phyloP scores from a whole-genome alignment of 2,797 vertebrate genomes.

The Gymnoscopelus braueri region DNA sequence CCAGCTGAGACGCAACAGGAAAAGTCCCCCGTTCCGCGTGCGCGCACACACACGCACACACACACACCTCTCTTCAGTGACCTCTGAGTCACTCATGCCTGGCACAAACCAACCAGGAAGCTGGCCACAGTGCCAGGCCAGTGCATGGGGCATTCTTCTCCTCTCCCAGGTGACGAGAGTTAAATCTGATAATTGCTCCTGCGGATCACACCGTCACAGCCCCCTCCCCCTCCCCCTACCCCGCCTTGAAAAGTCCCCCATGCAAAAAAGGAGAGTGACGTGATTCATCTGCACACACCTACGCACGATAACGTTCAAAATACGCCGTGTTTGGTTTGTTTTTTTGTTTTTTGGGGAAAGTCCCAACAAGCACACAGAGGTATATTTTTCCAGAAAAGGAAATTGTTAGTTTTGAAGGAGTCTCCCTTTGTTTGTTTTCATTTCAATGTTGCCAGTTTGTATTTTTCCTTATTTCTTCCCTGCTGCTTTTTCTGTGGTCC shows the following conservation, averaged over 20 bases:
- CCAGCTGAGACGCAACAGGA: slow-evolving; percentile 42
- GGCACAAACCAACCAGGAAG: slow-evolving; percentile 59
- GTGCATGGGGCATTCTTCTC: slow-evolving; percentile 44
- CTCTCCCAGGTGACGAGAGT: slow-evolving; percentile 43
- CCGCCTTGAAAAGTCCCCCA: slow-evolving; percentile 30
- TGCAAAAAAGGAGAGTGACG: slow-evolving; percentile 29
- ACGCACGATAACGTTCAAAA: slow-evolving; percentile 40
- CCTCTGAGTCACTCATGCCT: slow-evolving; percentile 59
- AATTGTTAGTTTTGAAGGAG: slow-evolving; percentile 29
- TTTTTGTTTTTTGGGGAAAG: slow-evolving; percentile 48
- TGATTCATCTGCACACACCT: slow-evolving; percentile 13
- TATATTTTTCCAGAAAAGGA: slow-evolving; percentile 37
- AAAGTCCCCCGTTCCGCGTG: slow-evolving; percentile 55
- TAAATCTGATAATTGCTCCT: slow-evolving; percentile 44
- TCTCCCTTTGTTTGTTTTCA: slow-evolving; percentile 43
- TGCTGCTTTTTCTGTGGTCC: slow-evolving; percentile 37
- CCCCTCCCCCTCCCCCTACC: not conserved
- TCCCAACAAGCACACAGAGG: slow-evolving; percentile 43
- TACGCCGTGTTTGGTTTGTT: not conserved
- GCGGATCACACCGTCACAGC: slow-evolving; percentile 33
- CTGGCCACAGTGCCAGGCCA: slow-evolving; percentile 37
- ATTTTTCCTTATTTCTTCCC: slow-evolving; percentile 17
- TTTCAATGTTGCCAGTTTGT: slow-evolving; percentile 37
- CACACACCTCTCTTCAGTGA: slow-evolving; percentile 30
- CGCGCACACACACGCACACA: no score